A percentile compares a stretch with the other conserved stretches of the same genome.
phyloP scores from a whole-genome alignment of 2,888 invertebrate genomes.

The Plutella xylostella region DNA sequence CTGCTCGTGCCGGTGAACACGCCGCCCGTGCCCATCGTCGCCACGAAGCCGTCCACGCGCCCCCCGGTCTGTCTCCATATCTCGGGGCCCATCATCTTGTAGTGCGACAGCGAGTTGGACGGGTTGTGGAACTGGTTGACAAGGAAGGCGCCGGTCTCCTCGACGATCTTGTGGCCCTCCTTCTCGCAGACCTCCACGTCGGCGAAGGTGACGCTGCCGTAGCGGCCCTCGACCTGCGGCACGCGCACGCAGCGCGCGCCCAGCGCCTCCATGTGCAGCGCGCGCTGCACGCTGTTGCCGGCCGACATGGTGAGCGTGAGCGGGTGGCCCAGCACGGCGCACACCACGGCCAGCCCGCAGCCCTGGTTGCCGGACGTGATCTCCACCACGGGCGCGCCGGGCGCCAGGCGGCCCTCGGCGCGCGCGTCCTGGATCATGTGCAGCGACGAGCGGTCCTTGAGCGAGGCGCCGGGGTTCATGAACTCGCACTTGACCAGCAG shows the following conservation, averaged over 20 bases:
- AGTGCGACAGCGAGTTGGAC: slow-evolving; percentile 44
- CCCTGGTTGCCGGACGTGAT: slow-evolving; percentile 61
- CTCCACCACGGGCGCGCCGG: slow-evolving; percentile 46
- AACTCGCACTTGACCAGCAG: slow-evolving; percentile 60
- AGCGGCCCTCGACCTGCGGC: slow-evolving; percentile 56
- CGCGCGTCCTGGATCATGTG: slow-evolving; percentile 46
- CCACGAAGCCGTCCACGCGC: slow-evolving; percentile 50
- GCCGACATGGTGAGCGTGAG: slow-evolving; percentile 54
- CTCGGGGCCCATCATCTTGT: slow-evolving; percentile 54
- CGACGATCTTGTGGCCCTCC: slow-evolving; percentile 36
- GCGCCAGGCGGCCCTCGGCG: slow-evolving; percentile 37
- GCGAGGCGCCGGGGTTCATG: slow-evolving; percentile 59
- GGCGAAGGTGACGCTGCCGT: slow-evolving; percentile 51
- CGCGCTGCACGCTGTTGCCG: slow-evolving; percentile 55
- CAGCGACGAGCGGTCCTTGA: slow-evolving; percentile 54
- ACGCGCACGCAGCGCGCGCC: slow-evolving; percentile 52
- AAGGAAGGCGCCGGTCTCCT: slow-evolving; percentile 44
- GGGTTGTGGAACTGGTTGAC: slow-evolving; percentile 54
- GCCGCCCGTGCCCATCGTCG: slow-evolving; percentile 54
- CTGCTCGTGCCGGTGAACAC: slow-evolving; percentile 49
- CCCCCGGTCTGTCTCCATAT: slow-evolving; percentile 60
- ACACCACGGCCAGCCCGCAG: slow-evolving; percentile 56
- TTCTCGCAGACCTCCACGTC: slow-evolving; percentile 50
- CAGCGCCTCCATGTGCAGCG: slow-evolving; percentile 58
- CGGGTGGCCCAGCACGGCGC: slow-evolving; percentile 51